Percentiles rank a stretch among this genome's conserved stretches.
These are phyloP conservation scores for Megathymus violae DNA, from an alignment of 1,140 invertebrate species.

Conservation along the genomic window DNA sequence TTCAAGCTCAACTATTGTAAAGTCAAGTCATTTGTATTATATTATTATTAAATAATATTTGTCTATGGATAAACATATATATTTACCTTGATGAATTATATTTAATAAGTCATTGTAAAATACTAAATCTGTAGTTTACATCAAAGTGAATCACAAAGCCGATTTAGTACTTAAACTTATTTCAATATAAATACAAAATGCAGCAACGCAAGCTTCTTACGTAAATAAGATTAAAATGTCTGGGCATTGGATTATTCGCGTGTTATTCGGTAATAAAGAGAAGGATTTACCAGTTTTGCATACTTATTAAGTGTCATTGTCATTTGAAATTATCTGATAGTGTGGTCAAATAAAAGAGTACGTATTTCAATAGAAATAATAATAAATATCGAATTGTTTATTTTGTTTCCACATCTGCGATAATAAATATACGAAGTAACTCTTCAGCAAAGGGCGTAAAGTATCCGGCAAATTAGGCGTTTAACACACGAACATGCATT, in stretches of 20 bases:
- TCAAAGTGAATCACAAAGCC: not conserved
- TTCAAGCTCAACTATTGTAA: too few species aligned
- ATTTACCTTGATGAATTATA: too few species aligned
- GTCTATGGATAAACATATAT: too few species aligned
- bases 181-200: slow-evolving; percentile 27
- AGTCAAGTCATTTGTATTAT: too few species aligned
- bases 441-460: not conserved
- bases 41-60: too few species aligned
- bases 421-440: slow-evolving; percentile 11
- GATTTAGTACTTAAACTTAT: slow-evolving; percentile 26
- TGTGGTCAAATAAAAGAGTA: slow-evolving; percentile 19
- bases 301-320: slow-evolving; percentile 20
- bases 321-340: not conserved
- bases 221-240: slow-evolving; percentile 35
- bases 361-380: slow-evolving; percentile 14
- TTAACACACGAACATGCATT: too few species aligned
- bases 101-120: too few species aligned
- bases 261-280: slow-evolving; percentile 31
- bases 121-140: too few species aligned
- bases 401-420: slow-evolving; percentile 20
- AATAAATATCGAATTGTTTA: slow-evolving; percentile 13
- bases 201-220: slow-evolving; percentile 22
- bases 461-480: not conserved
- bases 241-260: slow-evolving; percentile 33
- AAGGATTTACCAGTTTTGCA: slow-evolving; percentile 24